Base-by-base conservation (phyloP, 2,113 vertebrate genomes). In the Cephalophus harveyi region DNA sequence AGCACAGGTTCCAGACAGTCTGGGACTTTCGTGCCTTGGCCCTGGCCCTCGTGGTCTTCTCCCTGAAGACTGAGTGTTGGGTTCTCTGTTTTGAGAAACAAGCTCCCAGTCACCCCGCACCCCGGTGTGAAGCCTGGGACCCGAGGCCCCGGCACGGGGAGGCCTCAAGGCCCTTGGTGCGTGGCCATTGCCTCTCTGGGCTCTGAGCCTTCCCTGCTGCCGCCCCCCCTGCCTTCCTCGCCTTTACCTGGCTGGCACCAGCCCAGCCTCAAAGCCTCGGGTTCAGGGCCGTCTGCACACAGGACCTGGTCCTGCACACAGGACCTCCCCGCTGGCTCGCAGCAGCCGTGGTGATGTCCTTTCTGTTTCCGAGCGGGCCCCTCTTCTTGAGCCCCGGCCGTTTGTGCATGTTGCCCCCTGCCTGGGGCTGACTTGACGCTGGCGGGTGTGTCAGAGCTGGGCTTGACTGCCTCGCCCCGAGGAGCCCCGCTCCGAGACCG, bases 101-200 rank as follows among this genome's bases (percentile, higher is more conserved):
- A 64, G 50, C 2, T 17, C 43, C 74, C 57, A 3, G 30, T 15
- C 14, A 52, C 67, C 15, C 23, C 10, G 5, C 9, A 46, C 43
- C 1, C 4, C 2, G 15, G 9, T 25, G 17, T 30, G 19, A 59
- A 10, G 7, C 64, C 12, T 79, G 2, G 12, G 19, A 50, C 33
- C 55, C 1, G 2, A 17, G 1, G 2, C 46, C 43, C 28, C 14
- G 1, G 25, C 0, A 0, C 19, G 21, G n/a, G 28, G 59, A 30
- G 6, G 64, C 30, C 15, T 43, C n/a, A 6, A 9, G 76, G 4
- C 17, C 4, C 33, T 30, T 28, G 5, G 0, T 36, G 10, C 2
- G 60, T 36, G 48, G 23, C n/a, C 17, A 0, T 10, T n/a, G 36
- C 2, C 15, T 27, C 33, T 33, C 62, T 48, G 33, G n/a, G 40